phyloP scores from a whole-genome alignment of 2,797 vertebrate species.

The Taeniopygia guttata region DNA sequence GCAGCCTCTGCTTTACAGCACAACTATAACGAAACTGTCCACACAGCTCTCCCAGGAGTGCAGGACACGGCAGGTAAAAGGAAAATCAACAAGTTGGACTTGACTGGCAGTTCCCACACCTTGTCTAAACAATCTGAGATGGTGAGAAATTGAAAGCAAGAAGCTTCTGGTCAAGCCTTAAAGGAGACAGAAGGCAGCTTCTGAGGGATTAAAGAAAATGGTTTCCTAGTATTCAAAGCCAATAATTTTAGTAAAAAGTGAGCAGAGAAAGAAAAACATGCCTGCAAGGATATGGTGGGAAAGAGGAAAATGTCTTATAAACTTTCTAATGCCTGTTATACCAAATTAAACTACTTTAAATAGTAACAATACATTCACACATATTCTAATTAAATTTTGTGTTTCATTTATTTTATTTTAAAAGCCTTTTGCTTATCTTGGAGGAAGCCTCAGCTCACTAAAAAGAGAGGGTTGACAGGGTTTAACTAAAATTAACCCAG shows the following conservation, averaged over 20 bases:
- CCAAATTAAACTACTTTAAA: background rate
- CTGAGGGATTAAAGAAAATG: background rate
- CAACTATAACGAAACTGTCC: background rate
- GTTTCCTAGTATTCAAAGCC: background rate
- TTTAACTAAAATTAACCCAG: background rate
- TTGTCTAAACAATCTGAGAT: background rate
- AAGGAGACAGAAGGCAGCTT: background rate
- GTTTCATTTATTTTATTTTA: background rate
- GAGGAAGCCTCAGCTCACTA: background rate
- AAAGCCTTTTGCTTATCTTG: background rate
- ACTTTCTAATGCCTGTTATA: background rate
- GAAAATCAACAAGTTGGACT: background rate
- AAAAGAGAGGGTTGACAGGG: background rate
- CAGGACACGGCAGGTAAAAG: background rate
- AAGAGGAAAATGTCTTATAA: background rate
- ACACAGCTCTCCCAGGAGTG: background rate
- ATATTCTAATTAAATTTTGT: background rate
- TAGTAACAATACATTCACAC: background rate
- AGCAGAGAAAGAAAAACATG: background rate
- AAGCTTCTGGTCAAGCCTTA: background rate
- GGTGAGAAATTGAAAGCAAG: background rate
- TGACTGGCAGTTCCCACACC: background rate
- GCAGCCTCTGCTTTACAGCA: background rate
- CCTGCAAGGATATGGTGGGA: background rate
- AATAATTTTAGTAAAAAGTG: background rate